Conservation (phyloP, 1,140 invertebrate species). For the Bacillus rossius region DNA sequence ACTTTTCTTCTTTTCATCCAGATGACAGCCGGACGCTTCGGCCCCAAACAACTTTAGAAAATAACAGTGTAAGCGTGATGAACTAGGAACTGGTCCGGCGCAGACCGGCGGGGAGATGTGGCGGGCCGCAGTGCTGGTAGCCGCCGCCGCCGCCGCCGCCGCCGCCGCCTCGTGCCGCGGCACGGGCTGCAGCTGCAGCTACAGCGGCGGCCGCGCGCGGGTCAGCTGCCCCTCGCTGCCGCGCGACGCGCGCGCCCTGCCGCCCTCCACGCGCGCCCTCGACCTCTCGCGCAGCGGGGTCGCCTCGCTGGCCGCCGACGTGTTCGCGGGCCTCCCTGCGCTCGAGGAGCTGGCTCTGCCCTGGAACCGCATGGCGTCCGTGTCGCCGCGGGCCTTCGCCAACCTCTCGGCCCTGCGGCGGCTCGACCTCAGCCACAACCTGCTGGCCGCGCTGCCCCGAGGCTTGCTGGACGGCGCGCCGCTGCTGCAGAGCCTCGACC, state of each 20-base stretch:
- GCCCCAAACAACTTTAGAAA: no score
- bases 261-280: background rate
- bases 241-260: background rate
- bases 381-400: background rate
- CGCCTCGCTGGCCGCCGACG: background rate
- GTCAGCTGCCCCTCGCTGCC: background rate
- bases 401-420: background rate
- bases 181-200: background rate
- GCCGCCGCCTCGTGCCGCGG: background rate
- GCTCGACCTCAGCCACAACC: background rate
- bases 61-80: no score
- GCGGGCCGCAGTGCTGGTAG: background rate
- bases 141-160: background rate
- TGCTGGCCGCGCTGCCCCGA: background rate
- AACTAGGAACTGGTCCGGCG: no score
- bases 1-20: no score
- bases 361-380: background rate
- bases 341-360: background rate
- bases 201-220: background rate
- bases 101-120: no score
- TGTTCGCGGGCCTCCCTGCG: background rate
- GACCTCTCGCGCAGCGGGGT: background rate
- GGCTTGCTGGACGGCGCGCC: background rate
- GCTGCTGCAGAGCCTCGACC: background rate
- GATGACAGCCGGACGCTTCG: no score